These are phyloP conservation scores for Agelaius phoeniceus DNA, from an alignment of 2,113 vertebrate genomes.

Conservation along the genomic window DNA sequence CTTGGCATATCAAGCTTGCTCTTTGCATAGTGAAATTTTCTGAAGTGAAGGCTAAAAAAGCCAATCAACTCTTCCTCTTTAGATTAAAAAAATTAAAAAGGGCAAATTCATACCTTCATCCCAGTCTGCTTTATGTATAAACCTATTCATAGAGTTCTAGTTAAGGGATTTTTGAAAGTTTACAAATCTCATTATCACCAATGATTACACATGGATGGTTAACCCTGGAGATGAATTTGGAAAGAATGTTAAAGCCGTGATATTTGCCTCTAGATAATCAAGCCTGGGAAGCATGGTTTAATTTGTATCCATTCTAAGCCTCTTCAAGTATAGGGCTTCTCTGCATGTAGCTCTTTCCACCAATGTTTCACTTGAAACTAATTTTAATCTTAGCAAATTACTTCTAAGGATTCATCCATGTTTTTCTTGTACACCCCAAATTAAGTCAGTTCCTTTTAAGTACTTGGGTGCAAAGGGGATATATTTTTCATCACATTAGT, in stretches of 20 bases:
- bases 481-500: background rate
- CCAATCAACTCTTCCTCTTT: background rate
- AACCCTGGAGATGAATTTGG: slow-evolving; percentile 42
- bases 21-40: background rate
- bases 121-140: background rate
- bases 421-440: background rate
- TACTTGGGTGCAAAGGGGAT: background rate
- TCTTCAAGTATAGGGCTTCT: background rate
- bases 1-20: background rate
- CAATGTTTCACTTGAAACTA: background rate
- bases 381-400: background rate
- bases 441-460: background rate
- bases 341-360: background rate
- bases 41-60: background rate
- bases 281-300: background rate
- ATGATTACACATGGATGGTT: slow-evolving; percentile 57
- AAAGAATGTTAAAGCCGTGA: slow-evolving; percentile 47
- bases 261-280: slow-evolving; percentile 40
- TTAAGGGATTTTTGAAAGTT: slow-evolving; percentile 15
- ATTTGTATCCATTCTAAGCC: slow-evolving; percentile 25
- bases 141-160: slow-evolving; percentile 14
- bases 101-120: background rate
- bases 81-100: background rate
- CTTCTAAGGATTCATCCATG: background rate
- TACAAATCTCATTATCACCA: slow-evolving; percentile 45